These are phyloP conservation scores for Monopterus albus DNA, from an alignment of 2,113 vertebrate species.

Conservation along the genomic window DNA sequence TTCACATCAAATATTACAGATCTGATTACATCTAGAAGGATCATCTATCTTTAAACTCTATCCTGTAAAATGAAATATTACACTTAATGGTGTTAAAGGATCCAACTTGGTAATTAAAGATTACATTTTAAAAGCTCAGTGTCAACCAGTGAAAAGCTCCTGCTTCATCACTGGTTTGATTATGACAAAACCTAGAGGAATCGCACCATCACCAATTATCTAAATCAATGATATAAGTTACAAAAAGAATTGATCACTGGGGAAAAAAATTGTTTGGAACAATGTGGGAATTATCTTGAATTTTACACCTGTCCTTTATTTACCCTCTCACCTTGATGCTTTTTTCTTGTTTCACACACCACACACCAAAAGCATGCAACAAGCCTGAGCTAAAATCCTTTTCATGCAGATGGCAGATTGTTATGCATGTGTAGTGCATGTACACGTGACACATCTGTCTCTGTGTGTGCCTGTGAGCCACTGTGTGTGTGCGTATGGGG, in stretches of 20 bases:
- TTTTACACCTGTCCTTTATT: conserved; percentile 36
- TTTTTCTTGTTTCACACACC: conserved; percentile 16
- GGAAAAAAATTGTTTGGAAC: not conserved
- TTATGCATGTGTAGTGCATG: not conserved
- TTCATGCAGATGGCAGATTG: conserved; percentile 53
- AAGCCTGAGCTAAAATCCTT: conserved; percentile 36
- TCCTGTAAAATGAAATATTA: no score
- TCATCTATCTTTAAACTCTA: not conserved
- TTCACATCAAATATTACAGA: no score
- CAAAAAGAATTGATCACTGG: not conserved
- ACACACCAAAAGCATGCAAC: conserved; percentile 40
- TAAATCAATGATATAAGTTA: not conserved
- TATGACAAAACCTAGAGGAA: no score
- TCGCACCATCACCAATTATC: no score
- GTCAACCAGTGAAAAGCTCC: no score
- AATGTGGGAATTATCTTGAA: not conserved
- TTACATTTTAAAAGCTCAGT: no score
- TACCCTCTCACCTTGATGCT: conserved; percentile 17
- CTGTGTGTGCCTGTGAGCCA: conserved; percentile 11
- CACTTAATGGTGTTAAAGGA: no score
- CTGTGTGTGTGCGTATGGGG: conserved; percentile 38
- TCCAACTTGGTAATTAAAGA: no score
- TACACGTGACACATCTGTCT: not conserved
- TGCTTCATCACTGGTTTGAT: no score
- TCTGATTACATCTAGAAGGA: no score